Evolutionary conservation across 1,140 invertebrate species (phyloP).

Genomic region (Procambarus clarkii): DNA sequence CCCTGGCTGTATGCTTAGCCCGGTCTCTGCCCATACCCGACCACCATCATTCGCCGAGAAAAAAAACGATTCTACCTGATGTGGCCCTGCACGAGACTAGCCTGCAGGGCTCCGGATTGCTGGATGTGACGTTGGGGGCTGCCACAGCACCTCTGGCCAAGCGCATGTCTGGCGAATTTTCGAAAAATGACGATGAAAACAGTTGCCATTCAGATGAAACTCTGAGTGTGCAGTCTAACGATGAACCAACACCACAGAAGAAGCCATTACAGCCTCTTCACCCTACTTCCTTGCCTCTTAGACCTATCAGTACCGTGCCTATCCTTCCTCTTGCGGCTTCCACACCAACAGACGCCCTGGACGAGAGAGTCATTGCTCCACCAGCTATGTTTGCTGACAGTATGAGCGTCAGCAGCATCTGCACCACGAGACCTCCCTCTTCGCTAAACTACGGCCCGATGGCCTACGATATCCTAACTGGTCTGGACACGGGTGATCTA

Average conservation of each 20-base stretch:
- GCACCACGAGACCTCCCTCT: conserved; percentile 63
- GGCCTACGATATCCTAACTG: conserved; percentile 71
- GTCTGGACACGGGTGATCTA: conserved; percentile 86
- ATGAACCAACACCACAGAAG: conserved; percentile 24
- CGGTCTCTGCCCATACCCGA: conserved; percentile 44
- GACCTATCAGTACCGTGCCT: conserved; percentile 58
- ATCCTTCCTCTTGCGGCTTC: conserved; percentile 70
- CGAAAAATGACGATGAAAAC: conserved; percentile 53
- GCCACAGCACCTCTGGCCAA: conserved; percentile 54
- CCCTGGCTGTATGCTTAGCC: conserved; percentile 47
- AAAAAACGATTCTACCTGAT: conserved; percentile 31
- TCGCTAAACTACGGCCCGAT: conserved; percentile 68
- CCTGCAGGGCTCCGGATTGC: conserved; percentile 37
- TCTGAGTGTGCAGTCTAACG: conserved; percentile 52
- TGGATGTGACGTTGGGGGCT: conserved; percentile 59
- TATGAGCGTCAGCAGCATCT: conserved; percentile 62
- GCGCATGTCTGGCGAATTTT: conserved; percentile 56
- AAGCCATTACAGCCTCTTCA: conserved; percentile 55
- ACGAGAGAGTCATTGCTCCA: conserved; percentile 52
- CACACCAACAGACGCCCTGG: conserved; percentile 64
- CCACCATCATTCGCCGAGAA: conserved; percentile 46
- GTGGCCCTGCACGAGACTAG: conserved; percentile 54
- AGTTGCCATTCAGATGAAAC: conserved; percentile 64
- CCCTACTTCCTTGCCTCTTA: conserved; percentile 61
- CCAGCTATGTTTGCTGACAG: conserved; percentile 64